A percentile compares a stretch with the other conserved stretches of the same genome.
phyloP scores from a whole-genome alignment of 2,113 vertebrate species.

The Megalops atlanticus region DNA sequence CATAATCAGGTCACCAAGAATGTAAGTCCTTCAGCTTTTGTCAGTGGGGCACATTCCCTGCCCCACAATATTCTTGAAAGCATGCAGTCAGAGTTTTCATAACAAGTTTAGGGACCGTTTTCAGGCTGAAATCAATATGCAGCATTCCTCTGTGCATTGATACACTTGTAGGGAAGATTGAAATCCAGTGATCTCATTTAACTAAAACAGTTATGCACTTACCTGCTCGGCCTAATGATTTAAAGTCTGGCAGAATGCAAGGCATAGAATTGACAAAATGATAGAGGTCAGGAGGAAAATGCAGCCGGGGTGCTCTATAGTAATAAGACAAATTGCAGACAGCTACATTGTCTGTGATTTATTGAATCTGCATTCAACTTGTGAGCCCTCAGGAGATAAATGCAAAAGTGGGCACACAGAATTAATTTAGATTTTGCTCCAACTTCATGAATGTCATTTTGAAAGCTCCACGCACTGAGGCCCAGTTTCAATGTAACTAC shows the following conservation, averaged over 20 bases:
- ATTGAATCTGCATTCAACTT: slow-evolving; percentile 28
- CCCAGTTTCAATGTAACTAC: background rate
- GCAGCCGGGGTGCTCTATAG: slow-evolving; percentile 6
- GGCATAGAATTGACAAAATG: slow-evolving; percentile 16
- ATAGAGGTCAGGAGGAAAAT: slow-evolving; percentile 13
- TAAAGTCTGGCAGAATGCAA: background rate
- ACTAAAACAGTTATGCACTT: slow-evolving; percentile 40
- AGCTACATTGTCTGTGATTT: slow-evolving; percentile 24
- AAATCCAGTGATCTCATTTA: slow-evolving; percentile 41
- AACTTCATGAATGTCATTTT: slow-evolving; percentile 17
- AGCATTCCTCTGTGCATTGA: slow-evolving; percentile 34
- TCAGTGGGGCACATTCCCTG: slow-evolving; percentile 26
- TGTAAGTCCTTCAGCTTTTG: background rate
- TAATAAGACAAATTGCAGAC: slow-evolving; percentile 21
- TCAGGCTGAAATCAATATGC: slow-evolving; percentile 36
- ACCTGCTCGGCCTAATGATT: slow-evolving; percentile 30
- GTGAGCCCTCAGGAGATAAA: slow-evolving; percentile 25
- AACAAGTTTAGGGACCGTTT: slow-evolving; percentile 32
- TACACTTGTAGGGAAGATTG: slow-evolving; percentile 23
- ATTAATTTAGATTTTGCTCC: slow-evolving; percentile 24
- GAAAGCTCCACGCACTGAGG: slow-evolving; percentile 18
- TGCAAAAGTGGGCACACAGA: slow-evolving; percentile 20
- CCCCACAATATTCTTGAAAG: slow-evolving; percentile 30
- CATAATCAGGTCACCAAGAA: background rate
- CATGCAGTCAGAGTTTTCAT: slow-evolving; percentile 16